A percentile compares a stretch with the other conserved stretches of the same genome.
phyloP scores from a whole-genome alignment of 2,888 invertebrate species.

The Shargacucullia verbasci region DNA sequence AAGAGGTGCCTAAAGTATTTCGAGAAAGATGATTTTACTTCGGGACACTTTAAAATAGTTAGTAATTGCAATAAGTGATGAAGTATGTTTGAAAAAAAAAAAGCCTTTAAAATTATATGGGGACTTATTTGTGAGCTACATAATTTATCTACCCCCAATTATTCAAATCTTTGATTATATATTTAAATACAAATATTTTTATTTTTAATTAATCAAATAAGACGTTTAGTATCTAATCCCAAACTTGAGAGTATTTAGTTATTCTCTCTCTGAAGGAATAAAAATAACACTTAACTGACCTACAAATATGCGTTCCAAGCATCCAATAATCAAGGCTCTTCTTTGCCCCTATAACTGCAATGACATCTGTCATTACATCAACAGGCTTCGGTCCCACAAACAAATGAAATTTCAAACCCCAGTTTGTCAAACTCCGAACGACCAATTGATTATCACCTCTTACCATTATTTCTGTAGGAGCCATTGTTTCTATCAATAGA shows the following conservation, averaged over 20 bases:
- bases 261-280: too few relatives aligned
- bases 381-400: conserved; percentile 80
- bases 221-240: too few relatives aligned
- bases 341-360: conserved; percentile 63
- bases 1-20: too few relatives aligned
- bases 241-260: too few relatives aligned
- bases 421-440: conserved; percentile 86
- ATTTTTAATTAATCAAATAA: too few relatives aligned
- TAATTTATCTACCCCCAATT: too few relatives aligned
- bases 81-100: conserved; percentile 13
- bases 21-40: not conserved
- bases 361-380: conserved; percentile 79
- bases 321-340: conserved; percentile 80
- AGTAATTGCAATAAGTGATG: conserved; percentile 1
- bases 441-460: conserved; percentile 86
- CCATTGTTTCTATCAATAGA: conserved; percentile 83
- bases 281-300: conserved; percentile 61
- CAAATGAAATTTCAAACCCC: conserved; percentile 78
- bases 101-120: not conserved
- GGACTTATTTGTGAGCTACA: not conserved
- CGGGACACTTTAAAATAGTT: not conserved
- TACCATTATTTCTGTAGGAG: conserved; percentile 88
- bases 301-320: conserved; percentile 83
- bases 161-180: too few relatives aligned
- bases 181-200: too few relatives aligned